phyloP scores from a whole-genome alignment of 2,888 invertebrate species.

The Gnatocerus cornutus region DNA sequence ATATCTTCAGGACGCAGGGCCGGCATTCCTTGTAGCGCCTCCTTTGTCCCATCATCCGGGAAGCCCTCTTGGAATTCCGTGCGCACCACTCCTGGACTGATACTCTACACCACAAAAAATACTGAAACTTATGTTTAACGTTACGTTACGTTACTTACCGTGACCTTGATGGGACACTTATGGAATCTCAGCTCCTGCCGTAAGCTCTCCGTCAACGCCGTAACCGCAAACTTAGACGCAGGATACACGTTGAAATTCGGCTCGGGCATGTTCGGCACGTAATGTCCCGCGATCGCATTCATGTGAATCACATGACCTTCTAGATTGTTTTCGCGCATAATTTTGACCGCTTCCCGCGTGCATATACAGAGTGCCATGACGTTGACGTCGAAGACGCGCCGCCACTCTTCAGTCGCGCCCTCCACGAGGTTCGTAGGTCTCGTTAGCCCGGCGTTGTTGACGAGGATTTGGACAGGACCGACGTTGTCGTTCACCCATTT shows the following conservation, averaged over 20 bases:
- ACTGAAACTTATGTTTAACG: not conserved
- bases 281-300: constrained; percentile 56
- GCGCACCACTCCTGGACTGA: constrained; percentile 38
- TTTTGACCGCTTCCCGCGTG: constrained; percentile 57
- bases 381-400: constrained; percentile 57
- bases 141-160: not conserved
- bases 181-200: constrained; percentile 54
- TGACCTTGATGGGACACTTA: constrained; percentile 56
- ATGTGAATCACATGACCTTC: constrained; percentile 58
- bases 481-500: constrained; percentile 57
- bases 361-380: constrained; percentile 59
- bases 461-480: constrained; percentile 57
- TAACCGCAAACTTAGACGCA: constrained; percentile 58
- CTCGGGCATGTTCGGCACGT: constrained; percentile 50
- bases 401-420: constrained; percentile 57
- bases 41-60: constrained; percentile 21
- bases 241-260: constrained; percentile 57
- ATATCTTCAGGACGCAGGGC: constrained; percentile 55
- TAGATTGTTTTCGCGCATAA: constrained; percentile 55
- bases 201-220: constrained; percentile 57
- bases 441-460: constrained; percentile 59
- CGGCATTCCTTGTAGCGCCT: constrained; percentile 32
- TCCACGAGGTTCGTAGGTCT: constrained; percentile 52
- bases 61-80: constrained; percentile 34
- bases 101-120: constrained; percentile 20